Evolutionary conservation across 2,888 invertebrate genomes (phyloP).

Genomic region (Physocephala rufipes): DNA sequence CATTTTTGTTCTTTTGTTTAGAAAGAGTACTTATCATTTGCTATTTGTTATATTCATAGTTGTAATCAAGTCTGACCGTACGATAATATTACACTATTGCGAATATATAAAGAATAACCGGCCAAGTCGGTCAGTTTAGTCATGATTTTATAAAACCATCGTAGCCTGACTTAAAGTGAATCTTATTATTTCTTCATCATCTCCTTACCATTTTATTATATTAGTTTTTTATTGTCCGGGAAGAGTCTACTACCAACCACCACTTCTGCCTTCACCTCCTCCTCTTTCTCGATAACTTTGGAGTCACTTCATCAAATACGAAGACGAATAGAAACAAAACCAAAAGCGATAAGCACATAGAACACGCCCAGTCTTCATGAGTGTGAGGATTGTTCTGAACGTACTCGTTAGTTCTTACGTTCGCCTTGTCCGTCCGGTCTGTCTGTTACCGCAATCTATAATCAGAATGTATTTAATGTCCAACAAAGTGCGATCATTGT

Average conservation of each 20-base stretch:
- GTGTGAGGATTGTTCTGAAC: constrained; percentile 1
- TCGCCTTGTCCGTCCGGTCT: too few relatives aligned
- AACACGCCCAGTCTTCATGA: not conserved
- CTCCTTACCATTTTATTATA: too few relatives aligned
- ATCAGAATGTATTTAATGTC: constrained; percentile 14
- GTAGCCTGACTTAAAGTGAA: too few relatives aligned
- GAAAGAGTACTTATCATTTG: constrained; percentile 7
- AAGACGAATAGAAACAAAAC: not conserved
- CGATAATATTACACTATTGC: not conserved
- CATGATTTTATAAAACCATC: too few relatives aligned
- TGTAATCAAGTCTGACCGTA: constrained; percentile 1
- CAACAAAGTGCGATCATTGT: constrained; percentile 32
- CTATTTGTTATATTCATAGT: constrained; percentile 21
- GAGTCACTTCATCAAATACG: not conserved
- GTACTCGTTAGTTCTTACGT: not conserved
- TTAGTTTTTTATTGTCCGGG: too few relatives aligned
- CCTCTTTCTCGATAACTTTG: too few relatives aligned
- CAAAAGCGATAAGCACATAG: not conserved
- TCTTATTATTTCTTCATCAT: too few relatives aligned
- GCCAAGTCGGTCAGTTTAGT: too few relatives aligned
- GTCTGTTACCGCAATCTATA: not conserved
- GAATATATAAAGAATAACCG: too few relatives aligned
- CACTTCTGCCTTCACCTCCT: not conserved
- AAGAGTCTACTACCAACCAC: too few relatives aligned
- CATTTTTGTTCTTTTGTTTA: not conserved